A percentile compares a stretch with the other conserved stretches of the same genome.
These are phyloP conservation scores for Sycophila texana DNA, from an alignment of 2,888 invertebrate genomes.

Conservation along the genomic window DNA sequence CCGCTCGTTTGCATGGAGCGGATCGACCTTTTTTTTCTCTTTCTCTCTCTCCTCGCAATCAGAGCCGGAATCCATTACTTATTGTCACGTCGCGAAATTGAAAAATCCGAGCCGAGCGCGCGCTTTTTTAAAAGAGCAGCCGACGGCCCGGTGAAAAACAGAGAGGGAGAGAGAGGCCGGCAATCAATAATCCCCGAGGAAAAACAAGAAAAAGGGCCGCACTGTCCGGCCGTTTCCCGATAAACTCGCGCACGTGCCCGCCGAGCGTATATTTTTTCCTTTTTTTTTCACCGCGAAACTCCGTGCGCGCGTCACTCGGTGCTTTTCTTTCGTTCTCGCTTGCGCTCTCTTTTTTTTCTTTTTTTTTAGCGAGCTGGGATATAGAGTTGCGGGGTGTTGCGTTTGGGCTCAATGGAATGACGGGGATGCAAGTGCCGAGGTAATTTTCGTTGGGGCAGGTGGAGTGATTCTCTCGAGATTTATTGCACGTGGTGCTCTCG, in stretches of 20 bases:
- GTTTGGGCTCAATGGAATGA: not conserved
- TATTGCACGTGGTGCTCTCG: too few species aligned
- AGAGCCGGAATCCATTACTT: slow-evolving; percentile 44
- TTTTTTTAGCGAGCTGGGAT: not conserved
- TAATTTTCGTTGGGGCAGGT: too few species aligned
- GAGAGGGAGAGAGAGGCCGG: not conserved
- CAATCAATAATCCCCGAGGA: slow-evolving; percentile 47
- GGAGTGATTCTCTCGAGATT: too few species aligned
- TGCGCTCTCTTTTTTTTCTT: not conserved
- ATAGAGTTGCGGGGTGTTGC: too few species aligned
- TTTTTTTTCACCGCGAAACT: too few species aligned
- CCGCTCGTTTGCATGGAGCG: slow-evolving; percentile 5
- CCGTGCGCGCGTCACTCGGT: not conserved
- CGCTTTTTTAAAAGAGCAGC: not conserved
- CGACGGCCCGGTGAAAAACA: slow-evolving; percentile 3
- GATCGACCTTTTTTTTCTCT: not conserved
- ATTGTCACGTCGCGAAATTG: slow-evolving; percentile 45
- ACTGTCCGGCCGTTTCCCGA: slow-evolving; percentile 13
- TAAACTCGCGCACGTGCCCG: slow-evolving; percentile 3
- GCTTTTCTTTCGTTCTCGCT: slow-evolving; percentile 1
- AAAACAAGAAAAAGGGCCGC: slow-evolving; percentile 2
- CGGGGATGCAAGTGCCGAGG: not conserved
- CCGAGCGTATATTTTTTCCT: not conserved
- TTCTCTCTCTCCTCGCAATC: slow-evolving; percentile 18
- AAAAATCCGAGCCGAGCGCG: slow-evolving; percentile 27